These are phyloP conservation scores for Amphipyra berbera DNA, from an alignment of 2,888 invertebrate genomes.

Conservation along the genomic window DNA sequence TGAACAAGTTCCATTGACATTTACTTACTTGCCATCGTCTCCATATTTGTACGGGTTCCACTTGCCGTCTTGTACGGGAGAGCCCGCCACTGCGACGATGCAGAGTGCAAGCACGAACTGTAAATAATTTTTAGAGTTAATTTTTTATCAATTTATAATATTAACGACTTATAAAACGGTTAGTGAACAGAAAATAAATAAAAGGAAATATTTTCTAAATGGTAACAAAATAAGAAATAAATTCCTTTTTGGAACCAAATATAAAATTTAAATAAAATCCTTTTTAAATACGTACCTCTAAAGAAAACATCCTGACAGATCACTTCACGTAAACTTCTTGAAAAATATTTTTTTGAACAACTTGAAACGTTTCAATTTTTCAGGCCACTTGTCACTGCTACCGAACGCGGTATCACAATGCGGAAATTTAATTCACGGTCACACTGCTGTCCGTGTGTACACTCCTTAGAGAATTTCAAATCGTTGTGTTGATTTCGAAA, in stretches of 20 bases:
- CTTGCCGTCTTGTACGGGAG: conserved; percentile 77
- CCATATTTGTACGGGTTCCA: conserved; percentile 84
- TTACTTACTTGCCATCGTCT: conserved; percentile 84
- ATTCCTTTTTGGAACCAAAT: not conserved
- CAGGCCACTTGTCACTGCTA: conserved; percentile 76
- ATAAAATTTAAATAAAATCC: not conserved
- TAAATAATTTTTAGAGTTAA: conserved; percentile 45
- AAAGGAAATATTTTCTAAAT: not conserved
- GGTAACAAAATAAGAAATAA: not conserved
- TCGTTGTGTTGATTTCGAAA: conserved; percentile 89
- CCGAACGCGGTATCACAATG: conserved; percentile 74
- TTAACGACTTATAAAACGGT: conserved; percentile 1
- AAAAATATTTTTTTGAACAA: conserved; percentile 51
- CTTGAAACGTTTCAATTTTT: conserved; percentile 68
- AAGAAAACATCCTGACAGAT: conserved; percentile 76
- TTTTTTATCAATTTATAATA: not conserved
- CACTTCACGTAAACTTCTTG: conserved; percentile 67
- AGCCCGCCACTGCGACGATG: conserved; percentile 73
- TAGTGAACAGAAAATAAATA: not conserved
- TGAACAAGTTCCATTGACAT: conserved; percentile 66
- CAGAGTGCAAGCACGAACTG: conserved; percentile 79
- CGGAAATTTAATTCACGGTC: conserved; percentile 82
- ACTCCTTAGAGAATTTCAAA: conserved; percentile 86
- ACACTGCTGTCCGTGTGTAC: conserved; percentile 76
- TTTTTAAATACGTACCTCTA: conserved; percentile 68